Evolutionary conservation across 2,888 invertebrate genomes (phyloP), one percentile per base, ranked within the genome.

Genomic region (Gandaritis pyraliata): DNA sequence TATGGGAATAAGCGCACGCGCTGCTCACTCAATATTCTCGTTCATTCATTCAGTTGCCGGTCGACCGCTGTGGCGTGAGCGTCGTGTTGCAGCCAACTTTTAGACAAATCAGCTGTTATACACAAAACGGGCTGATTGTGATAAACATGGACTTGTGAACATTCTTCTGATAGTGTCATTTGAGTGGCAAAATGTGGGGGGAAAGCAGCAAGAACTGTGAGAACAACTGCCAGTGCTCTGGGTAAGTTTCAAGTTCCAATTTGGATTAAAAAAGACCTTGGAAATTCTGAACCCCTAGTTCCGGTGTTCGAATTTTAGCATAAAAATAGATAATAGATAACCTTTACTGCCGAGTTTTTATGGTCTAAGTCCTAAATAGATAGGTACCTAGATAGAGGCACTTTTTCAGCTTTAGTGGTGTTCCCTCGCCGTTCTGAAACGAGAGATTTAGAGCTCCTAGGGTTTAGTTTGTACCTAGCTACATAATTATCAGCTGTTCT

Each of bases 191-290:
- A 79, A 91, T 91, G 91, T 91, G 87, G 88, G 89, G 87, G 16
- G 88, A 83, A 64, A 86, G 78, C 77, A 88, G 88, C 68, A 79
- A 86, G 62, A 79, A 82, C 49, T 91, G 91, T 74, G 91, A 91
- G 65, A 75, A 68, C 1, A 86, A 90, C 78, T 91, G 91, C 78
- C 90, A 91, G 66, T 91, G 91, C 59, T 88, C 90, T 16, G 90
- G 90, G 91, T 91, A 68, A 83, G 90, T 83, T 68, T 45, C 69
- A 48, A 48, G 2, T 4, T 29, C 29, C 29, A 29, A 29, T 29
- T 12, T 39, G 39, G 12, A 30, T 13, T 41, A 41, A 23, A 53
- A 53, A 58, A 54, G 62, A 61, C 33, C 43, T 66, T 46, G 58
- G 51, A 49, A 49, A 33, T 16, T 38, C 33, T 16, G 12, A 33